Conservation (phyloP, 2,888 invertebrate species). For the Caenorhabditis wallacei region DNA sequence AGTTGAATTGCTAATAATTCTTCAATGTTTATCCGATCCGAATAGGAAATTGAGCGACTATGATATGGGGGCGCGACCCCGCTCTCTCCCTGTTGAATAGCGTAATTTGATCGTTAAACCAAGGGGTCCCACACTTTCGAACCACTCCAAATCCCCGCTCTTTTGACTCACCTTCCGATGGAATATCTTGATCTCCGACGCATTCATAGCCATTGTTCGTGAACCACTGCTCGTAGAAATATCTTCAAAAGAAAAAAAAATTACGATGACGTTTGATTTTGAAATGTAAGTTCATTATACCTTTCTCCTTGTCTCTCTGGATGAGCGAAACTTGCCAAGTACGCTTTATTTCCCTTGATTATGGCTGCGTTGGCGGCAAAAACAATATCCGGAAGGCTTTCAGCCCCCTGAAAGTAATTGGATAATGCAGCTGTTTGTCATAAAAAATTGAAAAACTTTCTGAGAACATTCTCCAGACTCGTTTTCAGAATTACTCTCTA, state of each 20-base stretch:
- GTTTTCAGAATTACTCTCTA: background rate
- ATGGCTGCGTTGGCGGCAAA: slow-evolving; percentile 83
- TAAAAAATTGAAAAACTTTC: background rate
- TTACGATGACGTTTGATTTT: slow-evolving; percentile 44
- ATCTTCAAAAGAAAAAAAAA: slow-evolving; percentile 57
- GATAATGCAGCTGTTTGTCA: slow-evolving; percentile 11
- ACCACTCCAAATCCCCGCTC: slow-evolving; percentile 12
- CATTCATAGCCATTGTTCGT: slow-evolving; percentile 79
- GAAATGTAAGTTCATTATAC: slow-evolving; percentile 43
- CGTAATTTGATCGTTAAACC: slow-evolving; percentile 56
- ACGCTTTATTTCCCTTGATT: slow-evolving; percentile 79
- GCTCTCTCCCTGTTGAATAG: slow-evolving; percentile 61
- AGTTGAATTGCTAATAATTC: slow-evolving; percentile 50
- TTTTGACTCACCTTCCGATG: slow-evolving; percentile 79
- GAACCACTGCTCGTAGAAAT: slow-evolving; percentile 72
- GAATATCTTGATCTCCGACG: slow-evolving; percentile 75
- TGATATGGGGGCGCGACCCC: slow-evolving; percentile 59
- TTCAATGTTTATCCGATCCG: slow-evolving; percentile 50
- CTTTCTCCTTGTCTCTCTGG: slow-evolving; percentile 81
- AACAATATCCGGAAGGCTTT: slow-evolving; percentile 81
- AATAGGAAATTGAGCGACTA: slow-evolving; percentile 56
- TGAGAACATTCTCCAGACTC: background rate
- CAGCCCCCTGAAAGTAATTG: slow-evolving; percentile 75
- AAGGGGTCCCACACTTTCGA: slow-evolving; percentile 42
- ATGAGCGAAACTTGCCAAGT: slow-evolving; percentile 81